Evolutionary conservation across 2,797 vertebrate genomes (phyloP).

Genomic region (Australoheros facetus): DNA sequence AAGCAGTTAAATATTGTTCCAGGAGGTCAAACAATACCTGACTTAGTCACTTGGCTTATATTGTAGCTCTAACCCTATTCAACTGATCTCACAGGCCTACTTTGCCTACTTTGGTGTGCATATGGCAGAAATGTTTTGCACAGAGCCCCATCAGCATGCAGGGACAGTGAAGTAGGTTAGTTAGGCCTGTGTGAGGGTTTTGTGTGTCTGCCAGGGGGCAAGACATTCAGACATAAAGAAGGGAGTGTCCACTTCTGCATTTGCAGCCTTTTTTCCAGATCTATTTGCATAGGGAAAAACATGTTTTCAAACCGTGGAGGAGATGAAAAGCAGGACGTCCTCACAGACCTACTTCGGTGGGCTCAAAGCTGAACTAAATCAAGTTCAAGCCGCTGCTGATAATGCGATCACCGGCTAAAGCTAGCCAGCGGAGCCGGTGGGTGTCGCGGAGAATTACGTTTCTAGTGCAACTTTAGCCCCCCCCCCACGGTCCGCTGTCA

Average conservation of each 20-base stretch:
- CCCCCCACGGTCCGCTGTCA: neutral
- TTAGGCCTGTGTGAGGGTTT: conserved; percentile 35
- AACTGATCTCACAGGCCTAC: neutral
- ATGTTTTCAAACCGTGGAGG: neutral
- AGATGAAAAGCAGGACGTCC: neutral
- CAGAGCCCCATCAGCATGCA: conserved; percentile 17
- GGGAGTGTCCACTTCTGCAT: neutral
- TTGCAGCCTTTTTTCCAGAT: neutral
- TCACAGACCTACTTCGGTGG: conserved; percentile 13
- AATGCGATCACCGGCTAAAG: conserved; percentile 64
- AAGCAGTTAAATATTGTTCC: too few species aligned
- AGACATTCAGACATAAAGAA: conserved; percentile 28
- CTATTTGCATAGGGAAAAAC: neutral
- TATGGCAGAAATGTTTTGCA: conserved; percentile 8
- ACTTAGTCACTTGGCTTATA: too few species aligned
- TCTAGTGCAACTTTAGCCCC: neutral
- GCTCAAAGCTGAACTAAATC: conserved; percentile 20
- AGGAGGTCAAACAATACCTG: neutral
- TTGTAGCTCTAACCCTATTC: neutral
- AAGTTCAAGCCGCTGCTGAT: conserved; percentile 47
- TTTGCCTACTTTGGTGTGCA: conserved; percentile 8
- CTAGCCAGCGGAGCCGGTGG: conserved; percentile 17
- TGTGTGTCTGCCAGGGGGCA: conserved; percentile 21
- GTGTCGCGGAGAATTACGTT: conserved; percentile 19
- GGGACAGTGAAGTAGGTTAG: conserved; percentile 45